phyloP scores from a whole-genome alignment of 2,888 invertebrate genomes.

The Caenorhabditis macrosperma region DNA sequence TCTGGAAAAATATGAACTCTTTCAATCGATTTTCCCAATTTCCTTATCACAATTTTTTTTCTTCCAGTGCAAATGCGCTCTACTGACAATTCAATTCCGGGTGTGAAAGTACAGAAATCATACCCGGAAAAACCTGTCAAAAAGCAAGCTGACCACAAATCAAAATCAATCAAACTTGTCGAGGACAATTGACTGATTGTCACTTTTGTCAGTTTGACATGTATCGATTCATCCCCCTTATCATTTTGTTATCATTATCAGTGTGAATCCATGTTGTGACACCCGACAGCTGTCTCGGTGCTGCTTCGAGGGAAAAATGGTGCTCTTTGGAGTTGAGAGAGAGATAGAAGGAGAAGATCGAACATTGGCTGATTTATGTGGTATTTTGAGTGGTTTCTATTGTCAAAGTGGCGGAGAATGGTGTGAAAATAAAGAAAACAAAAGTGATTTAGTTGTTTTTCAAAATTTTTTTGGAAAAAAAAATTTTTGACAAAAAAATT shows the following conservation, averaged over 20 bases:
- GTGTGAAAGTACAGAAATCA: too few species aligned
- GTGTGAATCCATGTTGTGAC: constrained; percentile 14
- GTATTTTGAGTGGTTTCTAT: neutral
- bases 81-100: too few species aligned
- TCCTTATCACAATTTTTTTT: too few species aligned
- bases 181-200: neutral
- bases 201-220: neutral
- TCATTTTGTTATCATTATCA: constrained; percentile 11
- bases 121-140: too few species aligned
- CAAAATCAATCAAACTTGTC: neutral
- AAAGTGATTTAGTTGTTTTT: too few species aligned
- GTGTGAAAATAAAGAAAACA: too few species aligned
- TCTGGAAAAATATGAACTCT: constrained; percentile 69
- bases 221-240: neutral
- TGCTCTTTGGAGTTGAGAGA: neutral
- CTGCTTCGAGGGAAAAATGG: too few species aligned
- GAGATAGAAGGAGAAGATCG: neutral
- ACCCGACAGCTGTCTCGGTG: constrained; percentile 1
- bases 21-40: too few species aligned
- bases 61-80: neutral
- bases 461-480: too few species aligned
- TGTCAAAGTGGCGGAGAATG: too few species aligned
- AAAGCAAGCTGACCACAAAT: neutral
- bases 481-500: too few species aligned
- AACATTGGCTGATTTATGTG: neutral